Base-by-base conservation (phyloP, 2,797 vertebrate genomes). In the Lacerta viridis region DNA sequence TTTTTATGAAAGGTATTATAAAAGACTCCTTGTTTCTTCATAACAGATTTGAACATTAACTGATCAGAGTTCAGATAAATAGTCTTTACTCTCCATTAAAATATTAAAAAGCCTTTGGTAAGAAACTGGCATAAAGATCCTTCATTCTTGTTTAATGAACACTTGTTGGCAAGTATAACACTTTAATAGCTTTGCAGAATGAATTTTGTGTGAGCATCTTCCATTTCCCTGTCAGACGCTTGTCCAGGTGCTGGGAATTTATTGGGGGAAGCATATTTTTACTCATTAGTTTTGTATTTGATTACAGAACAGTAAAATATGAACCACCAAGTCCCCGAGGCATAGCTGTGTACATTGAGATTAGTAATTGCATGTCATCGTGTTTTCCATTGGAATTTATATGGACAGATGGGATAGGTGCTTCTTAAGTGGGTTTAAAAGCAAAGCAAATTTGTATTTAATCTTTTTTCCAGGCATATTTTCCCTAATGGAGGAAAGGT, bases 271-370 rank as follows among this genome's bases (percentile, higher is more conserved):
- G 96, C 97, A 97, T 97, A 97, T 98, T 98, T 98, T 97, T 97
- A 97, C 97, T 97, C 97, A 97, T 98, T 97, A 98, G 96, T 97
- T 97, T 96, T 97, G 96, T 97, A 97, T 97, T 97, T 98, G 96
- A 98, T 97, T 97, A 97, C 95, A 96, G 96, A 97, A 97, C 95
- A 94, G 96, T 97, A 97, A 98, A 97, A 97, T 97, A 97, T 97
- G 97, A 97, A 95, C 96, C 95, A 94, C 96, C 94, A 93, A 96
- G 95, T 97, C 97, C 97, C 97, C 2, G 93, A 97, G 97, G 97
- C 97, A 96, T 96, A 93, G 95, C 96, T 96, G 96, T 96, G 96
- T 97, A 97, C 97, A 96, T 95, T 96, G 96, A 97, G 96, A 97
- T 97, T 97, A 97, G 96, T 97, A 97, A 97, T 97, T 97, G 96